phyloP scores from a whole-genome alignment of 2,888 invertebrate species.

The Invenusta paracnida region DNA sequence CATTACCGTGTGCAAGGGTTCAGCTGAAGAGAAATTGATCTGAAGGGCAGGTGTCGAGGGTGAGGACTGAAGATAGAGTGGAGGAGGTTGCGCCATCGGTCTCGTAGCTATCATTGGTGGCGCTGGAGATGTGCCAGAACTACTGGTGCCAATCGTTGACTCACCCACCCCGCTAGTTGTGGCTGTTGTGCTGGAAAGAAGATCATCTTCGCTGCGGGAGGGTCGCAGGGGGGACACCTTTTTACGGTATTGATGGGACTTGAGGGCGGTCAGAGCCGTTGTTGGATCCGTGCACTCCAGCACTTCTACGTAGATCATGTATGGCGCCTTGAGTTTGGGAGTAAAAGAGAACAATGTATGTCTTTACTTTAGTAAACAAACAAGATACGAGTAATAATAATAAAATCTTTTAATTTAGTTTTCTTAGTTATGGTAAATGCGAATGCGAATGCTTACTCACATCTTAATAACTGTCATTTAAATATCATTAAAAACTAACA shows the following conservation, averaged over 20 bases:
- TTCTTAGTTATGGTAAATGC: too few species aligned
- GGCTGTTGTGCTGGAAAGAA: background rate
- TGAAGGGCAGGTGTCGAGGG: background rate
- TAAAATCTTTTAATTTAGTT: too few species aligned
- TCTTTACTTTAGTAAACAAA: too few species aligned
- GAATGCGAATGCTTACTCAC: too few species aligned
- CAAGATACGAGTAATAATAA: too few species aligned
- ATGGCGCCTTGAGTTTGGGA: slow-evolving; percentile 71
- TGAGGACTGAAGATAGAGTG: background rate
- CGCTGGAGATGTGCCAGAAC: background rate
- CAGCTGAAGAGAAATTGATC: too few species aligned
- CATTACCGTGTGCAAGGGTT: too few species aligned
- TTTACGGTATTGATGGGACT: background rate
- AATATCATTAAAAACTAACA: too few species aligned
- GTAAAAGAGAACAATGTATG: too few species aligned
- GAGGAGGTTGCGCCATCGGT: background rate
- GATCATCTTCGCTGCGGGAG: background rate
- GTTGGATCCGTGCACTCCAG: slow-evolving; percentile 73
- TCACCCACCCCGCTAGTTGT: too few species aligned
- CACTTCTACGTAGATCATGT: slow-evolving; percentile 94
- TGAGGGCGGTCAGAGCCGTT: background rate
- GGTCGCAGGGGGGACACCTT: background rate
- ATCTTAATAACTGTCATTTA: too few species aligned
- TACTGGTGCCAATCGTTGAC: background rate
- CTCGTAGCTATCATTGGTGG: background rate